Evolutionary conservation across 2,113 vertebrate genomes (phyloP), one percentile per base, ranked within the genome.

Genomic region (Rafetus swinhoei): DNA sequence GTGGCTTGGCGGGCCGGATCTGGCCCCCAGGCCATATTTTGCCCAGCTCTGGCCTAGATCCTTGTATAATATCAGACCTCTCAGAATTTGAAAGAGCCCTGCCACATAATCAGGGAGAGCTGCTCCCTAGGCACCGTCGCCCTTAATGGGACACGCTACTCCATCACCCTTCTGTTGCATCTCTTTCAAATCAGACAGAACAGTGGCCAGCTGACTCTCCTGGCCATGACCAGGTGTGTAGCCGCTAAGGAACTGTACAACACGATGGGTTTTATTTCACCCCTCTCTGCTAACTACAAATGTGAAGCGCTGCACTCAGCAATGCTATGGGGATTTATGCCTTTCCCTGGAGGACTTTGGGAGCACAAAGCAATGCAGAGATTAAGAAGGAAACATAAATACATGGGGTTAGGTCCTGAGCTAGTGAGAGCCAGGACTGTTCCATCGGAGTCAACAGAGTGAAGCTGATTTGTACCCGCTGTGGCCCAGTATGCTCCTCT

Each of bases 191-290:
- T 72, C 1, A 0, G 56, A 85, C 45, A 11, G 9, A 53, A 56
- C n/a, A 25, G 7, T 8, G 76, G 19, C 39, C 76, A 88, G 52
- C 52, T 84, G 80, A 29, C 81, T 92, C 62, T 21, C 82, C 59
- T 22, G 0, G 1, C 35, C 16, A 22, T 3, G n/a, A 88, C 50
- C 56, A 0, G 0, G 79, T 83, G 60, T 0, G 1, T 88, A 22
- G 1, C 56, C 81, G 54, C 59, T 3, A 88, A 87, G 81, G 52
- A 90, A 53, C 76, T 54, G n/a, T 12, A 0, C 0, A 0, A 0
- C 10, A 13, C 32, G 7, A 25, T 76, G 15, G 0, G 0, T 24
- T 88, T 86, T 16, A 21, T 29, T 53, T 90, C 88, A 12, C 72
- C 4, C 50, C 22, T 24, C 39, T 45, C 7, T 3, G 35, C 19